Evolutionary conservation across 2,113 vertebrate species (phyloP).

Genomic region (Xyliphius kryptos): DNA sequence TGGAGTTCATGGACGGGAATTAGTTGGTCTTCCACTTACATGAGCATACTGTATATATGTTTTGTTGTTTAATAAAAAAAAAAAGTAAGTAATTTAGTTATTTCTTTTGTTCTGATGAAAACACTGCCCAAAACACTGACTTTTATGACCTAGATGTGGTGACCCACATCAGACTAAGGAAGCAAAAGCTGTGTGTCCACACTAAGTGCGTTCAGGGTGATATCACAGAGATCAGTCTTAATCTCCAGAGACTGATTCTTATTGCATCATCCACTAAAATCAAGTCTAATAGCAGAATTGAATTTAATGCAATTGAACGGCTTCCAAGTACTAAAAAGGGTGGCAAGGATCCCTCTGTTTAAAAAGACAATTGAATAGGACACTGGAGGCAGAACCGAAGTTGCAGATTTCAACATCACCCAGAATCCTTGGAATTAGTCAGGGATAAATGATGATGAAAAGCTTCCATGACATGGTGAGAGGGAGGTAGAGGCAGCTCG

Average conservation of each 20-base stretch:
- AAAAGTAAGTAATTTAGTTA: no score
- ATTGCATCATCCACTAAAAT: conserved; percentile 27
- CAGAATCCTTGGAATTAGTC: conserved; percentile 46
- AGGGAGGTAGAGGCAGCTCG: conserved; percentile 41
- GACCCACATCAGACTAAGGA: no score
- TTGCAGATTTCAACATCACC: conserved; percentile 39
- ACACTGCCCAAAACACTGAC: no score
- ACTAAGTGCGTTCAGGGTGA: not conserved
- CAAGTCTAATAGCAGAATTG: conserved; percentile 25
- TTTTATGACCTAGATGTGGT: no score
- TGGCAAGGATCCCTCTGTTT: conserved; percentile 19
- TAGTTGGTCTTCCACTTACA: no score
- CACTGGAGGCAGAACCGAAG: conserved; percentile 33
- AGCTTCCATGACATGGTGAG: conserved; percentile 40
- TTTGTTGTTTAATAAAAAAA: no score
- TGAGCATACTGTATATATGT: no score
- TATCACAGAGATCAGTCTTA: conserved; percentile 13
- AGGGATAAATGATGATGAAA: conserved; percentile 45
- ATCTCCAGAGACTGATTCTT: conserved; percentile 14
- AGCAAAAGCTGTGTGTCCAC: not conserved
- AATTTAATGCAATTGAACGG: conserved; percentile 20
- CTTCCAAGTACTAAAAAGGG: conserved; percentile 10
- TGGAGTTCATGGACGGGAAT: no score
- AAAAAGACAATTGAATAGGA: conserved; percentile 36
- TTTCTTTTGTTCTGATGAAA: no score